These are phyloP conservation scores for Seira sanloemensis DNA, from an alignment of 2,888 invertebrate genomes.

Conservation along the genomic window DNA sequence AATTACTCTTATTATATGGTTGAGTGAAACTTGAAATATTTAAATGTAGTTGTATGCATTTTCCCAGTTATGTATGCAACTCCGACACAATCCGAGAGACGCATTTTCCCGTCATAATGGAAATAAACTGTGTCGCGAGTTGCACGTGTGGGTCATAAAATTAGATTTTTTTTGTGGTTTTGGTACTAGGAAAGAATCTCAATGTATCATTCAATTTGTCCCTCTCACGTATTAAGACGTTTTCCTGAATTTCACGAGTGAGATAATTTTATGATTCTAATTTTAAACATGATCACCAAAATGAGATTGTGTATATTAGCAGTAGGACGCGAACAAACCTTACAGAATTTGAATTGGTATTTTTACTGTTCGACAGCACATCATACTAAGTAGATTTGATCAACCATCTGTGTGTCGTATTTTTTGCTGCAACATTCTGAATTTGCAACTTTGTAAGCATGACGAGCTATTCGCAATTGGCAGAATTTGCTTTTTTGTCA, in stretches of 20 bases:
- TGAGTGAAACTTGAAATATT: too few relatives aligned
- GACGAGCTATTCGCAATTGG: neutral
- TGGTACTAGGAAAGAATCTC: neutral
- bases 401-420: neutral
- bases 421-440: neutral
- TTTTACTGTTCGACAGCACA: too few relatives aligned
- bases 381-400: neutral
- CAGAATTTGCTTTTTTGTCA: neutral
- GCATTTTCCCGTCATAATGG: too few relatives aligned
- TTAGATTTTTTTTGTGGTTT: conserved; percentile 6
- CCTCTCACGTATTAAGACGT: neutral
- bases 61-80: too few relatives aligned
- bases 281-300: conserved; percentile 4
- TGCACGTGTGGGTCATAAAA: conserved; percentile 9
- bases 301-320: neutral
- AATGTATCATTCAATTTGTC: conserved; percentile 8
- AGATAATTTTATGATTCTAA: neutral
- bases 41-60: neutral
- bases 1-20: too few relatives aligned
- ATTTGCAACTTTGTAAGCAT: neutral
- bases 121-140: neutral
- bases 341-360: too few relatives aligned
- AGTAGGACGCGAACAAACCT: too few relatives aligned
- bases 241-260: neutral
- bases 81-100: too few relatives aligned